Conservation (phyloP, 2,797 vertebrate genomes). For the Poeciliopsis turneri region DNA sequence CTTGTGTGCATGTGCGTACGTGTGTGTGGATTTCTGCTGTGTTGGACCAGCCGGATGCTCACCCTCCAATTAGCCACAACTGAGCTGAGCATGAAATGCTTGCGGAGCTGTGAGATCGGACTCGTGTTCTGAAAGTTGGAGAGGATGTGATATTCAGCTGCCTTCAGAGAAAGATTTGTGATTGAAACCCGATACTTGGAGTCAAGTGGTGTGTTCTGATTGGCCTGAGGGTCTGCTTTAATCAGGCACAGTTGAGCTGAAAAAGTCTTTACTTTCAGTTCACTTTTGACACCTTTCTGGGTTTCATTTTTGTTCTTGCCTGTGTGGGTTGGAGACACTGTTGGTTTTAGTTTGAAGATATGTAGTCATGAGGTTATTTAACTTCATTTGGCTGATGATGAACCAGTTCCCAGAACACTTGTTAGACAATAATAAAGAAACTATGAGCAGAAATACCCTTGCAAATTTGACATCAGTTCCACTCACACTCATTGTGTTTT, state of each 20-base stretch:
- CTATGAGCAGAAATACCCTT: constrained; percentile 19
- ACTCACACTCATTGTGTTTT: constrained; percentile 16
- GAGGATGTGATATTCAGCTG: constrained; percentile 26
- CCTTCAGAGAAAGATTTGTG: constrained; percentile 42
- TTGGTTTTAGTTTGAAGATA: constrained; percentile 12
- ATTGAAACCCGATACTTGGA: constrained; percentile 52
- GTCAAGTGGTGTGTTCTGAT: constrained; percentile 53
- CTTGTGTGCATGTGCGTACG: constrained; percentile 15
- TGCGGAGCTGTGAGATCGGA: constrained; percentile 44
- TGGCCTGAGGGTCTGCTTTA: constrained; percentile 60
- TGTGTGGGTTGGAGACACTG: constrained; percentile 15
- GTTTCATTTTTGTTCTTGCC: constrained; percentile 12
- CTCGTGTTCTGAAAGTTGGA: constrained; percentile 24
- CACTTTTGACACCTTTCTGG: constrained; percentile 51
- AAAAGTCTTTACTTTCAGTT: constrained; percentile 42
- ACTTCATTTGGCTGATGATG: constrained; percentile 20
- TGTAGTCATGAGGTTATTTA: background rate
- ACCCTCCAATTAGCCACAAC: constrained; percentile 77
- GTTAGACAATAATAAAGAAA: constrained; percentile 13
- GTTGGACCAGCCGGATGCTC: constrained; percentile 58
- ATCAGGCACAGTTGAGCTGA: constrained; percentile 29
- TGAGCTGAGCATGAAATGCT: constrained; percentile 61
- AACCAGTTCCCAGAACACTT: constrained; percentile 12
- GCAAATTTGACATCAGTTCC: constrained; percentile 6
- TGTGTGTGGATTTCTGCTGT: constrained; percentile 39